Base-by-base conservation (phyloP, 1,140 invertebrate genomes). In the Ptiloglossa arizonensis region DNA sequence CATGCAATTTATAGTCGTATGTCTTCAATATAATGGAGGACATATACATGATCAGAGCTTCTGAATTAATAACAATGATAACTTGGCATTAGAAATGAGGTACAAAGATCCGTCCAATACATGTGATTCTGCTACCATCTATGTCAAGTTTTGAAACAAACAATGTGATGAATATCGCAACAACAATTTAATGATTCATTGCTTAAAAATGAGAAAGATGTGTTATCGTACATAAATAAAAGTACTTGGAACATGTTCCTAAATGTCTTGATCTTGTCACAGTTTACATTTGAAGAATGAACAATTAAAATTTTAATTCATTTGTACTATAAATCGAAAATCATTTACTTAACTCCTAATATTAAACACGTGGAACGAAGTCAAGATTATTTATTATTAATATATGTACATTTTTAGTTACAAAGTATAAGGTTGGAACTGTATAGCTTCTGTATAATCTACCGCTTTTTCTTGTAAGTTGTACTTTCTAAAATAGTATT, bases 1-100 rank as follows among this genome's bases (percentile, higher is more conserved):
- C 81, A 89, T 52, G 80, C 82, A 67, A 79, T 80, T 78, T 91
- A 91, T 59, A 88, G 41, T 78, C 87, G 86, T 48, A 74, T 90
- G 76, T 85, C 87, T 48, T 69, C 83, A 9, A 52, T 74, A 41
- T 79, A 80, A 44, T 27, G 8, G 41, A 75, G 6, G 4, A 19
- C 29, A 1, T 52, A 66, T 62, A 46, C 41, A 64, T 63, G 52
- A 46, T 38, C 27, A 11, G 46, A 72, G 22, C 13, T 11, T 15
- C 19, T 78, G 52, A 27, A 66, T 54, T 38, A 46, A 56, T 52
- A 57, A 63, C 71, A 68, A 59, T 73, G 64, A 80, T 78, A 69
- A 83, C 70, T 85, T 87, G 64, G 54, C 57, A 59, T 64, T 72
- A 24, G 60, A 54, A 46, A 44, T 52, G 72, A 76, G 76, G 48